Evolutionary conservation across 2,113 vertebrate genomes (phyloP), one percentile per base, ranked within the genome.

Genomic region (Phrynosoma platyrhinos): DNA sequence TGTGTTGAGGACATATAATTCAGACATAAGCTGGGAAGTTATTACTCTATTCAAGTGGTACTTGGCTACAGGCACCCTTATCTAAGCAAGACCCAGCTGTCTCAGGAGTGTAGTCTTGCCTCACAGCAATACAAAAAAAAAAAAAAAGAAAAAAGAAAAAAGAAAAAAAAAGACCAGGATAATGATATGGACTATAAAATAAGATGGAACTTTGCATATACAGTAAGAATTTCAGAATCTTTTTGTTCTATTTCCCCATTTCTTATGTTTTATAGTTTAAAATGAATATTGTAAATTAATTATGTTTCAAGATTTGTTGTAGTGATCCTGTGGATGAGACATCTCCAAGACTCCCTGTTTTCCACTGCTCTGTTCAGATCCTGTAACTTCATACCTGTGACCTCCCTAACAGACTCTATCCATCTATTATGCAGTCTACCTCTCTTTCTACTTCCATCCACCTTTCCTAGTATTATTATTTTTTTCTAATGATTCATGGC

Each of bases 11-110:
- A 88, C 87, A 58, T 88, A 88, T 78, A 58, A 83, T 55, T 88
- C 87, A 88, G 81, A 83, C 62, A 83, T 25, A 78, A 30, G 75
- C 62, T 86, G 78, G 62, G 62, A 86, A 86, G 68, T 58, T 78
- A 47, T 83, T 76, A 40, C 83, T 83, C 9, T 30, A 32, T 62
- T 83, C 40, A 83, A 82, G 81, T 77, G 81, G 52, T 83, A 83
- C 72, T 83, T 83, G 74, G 74, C 87, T 78, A 40, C 74, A 78
- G 42, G 83, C 47, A 83, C 78, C 62, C 74, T 83, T 78, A 83
- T 88, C 82, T 88, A 88, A 88, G 74, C 81, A 88, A 88, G 72
- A 88, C 77, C 87, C 87, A 88, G 87, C 87, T 88, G 87, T 69
- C 64, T 78, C 32, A 36, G 40, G 47, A 79, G 62, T 68, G 10